Evolutionary conservation across 2,113 vertebrate species (phyloP).

Genomic region (Telmatochromis brachygnathus): DNA sequence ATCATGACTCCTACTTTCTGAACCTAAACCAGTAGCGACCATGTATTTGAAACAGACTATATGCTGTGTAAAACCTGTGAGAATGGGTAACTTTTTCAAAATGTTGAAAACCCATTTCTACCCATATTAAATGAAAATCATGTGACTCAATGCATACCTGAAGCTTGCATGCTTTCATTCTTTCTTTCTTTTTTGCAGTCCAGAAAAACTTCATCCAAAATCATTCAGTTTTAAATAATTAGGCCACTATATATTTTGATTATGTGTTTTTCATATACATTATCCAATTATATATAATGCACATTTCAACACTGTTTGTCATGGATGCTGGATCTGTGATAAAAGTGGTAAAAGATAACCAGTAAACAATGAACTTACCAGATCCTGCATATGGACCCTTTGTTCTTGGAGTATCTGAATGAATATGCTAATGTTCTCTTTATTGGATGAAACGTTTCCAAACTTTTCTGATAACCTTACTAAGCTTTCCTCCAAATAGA

Average conservation of each 20-base stretch:
- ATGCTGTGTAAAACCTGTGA: background rate
- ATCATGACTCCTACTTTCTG: background rate
- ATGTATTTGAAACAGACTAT: background rate
- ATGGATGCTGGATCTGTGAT: background rate
- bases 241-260: background rate
- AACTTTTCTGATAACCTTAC: constrained; percentile 67
- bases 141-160: background rate
- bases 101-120: background rate
- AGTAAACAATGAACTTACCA: constrained; percentile 52
- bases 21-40: background rate
- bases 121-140: background rate
- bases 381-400: constrained; percentile 44
- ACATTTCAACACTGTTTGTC: background rate
- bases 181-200: background rate
- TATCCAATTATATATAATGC: background rate
- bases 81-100: background rate
- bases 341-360: background rate
- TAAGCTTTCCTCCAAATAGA: constrained; percentile 72
- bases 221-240: background rate
- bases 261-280: background rate
- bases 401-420: constrained; percentile 69
- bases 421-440: constrained; percentile 68
- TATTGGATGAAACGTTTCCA: constrained; percentile 76
- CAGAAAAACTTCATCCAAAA: background rate
- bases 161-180: background rate